Evolutionary conservation across 2,888 invertebrate genomes (phyloP).

Genomic region (Sialis fuliginosa): DNA sequence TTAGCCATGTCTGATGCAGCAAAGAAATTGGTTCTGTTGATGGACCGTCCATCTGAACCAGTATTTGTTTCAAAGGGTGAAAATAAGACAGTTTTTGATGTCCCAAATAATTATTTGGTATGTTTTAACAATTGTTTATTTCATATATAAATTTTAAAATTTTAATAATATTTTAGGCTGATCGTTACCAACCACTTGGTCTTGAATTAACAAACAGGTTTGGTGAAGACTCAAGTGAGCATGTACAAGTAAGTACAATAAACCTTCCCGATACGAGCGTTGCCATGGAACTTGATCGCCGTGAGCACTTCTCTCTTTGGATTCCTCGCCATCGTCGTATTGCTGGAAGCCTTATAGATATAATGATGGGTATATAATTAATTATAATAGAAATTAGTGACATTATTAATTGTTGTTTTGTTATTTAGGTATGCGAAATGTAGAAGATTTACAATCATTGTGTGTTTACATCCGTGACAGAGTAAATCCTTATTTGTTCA

Average conservation of each 20-base stretch:
- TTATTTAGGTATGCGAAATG: slow-evolving; percentile 42
- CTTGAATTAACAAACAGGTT: slow-evolving; percentile 41
- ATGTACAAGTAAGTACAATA: slow-evolving; percentile 33
- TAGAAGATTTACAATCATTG: slow-evolving; percentile 52
- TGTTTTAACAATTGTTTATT: slow-evolving; percentile 17
- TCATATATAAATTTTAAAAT: not conserved
- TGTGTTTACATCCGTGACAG: slow-evolving; percentile 53
- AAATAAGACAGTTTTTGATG: slow-evolving; percentile 35
- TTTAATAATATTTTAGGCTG: slow-evolving; percentile 22
- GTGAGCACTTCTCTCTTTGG: slow-evolving; percentile 56
- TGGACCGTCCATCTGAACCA: slow-evolving; percentile 42
- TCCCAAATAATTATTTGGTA: slow-evolving; percentile 42
- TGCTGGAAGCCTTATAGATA: slow-evolving; percentile 49
- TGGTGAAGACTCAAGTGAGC: slow-evolving; percentile 30
- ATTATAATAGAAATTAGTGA: not conserved
- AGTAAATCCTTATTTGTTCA: slow-evolving; percentile 63
- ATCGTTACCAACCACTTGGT: slow-evolving; percentile 36
- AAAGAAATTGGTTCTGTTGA: slow-evolving; percentile 26
- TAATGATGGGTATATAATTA: slow-evolving; percentile 35
- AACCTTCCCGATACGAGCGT: slow-evolving; percentile 36
- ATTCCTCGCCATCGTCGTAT: slow-evolving; percentile 50
- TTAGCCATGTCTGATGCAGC: no score
- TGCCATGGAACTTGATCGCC: slow-evolving; percentile 36
- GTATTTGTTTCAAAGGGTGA: slow-evolving; percentile 44
- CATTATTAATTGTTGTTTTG: not conserved